Percentiles rank a stretch among this genome's conserved stretches.
phyloP scores from a whole-genome alignment of 2,888 invertebrate genomes.

The Dasypolia templi region DNA sequence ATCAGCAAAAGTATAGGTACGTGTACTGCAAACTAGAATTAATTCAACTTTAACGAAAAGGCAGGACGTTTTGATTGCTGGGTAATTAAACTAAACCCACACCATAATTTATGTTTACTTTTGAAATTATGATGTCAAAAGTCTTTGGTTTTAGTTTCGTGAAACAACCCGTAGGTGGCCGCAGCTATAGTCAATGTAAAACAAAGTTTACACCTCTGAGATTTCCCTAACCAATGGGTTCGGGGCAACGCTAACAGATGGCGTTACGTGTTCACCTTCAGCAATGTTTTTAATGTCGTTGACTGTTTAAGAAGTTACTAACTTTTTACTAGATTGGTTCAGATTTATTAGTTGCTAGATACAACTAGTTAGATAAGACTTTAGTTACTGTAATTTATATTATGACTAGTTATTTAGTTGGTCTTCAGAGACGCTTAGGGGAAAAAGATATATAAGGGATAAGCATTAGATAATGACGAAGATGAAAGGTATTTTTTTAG shows the following conservation, averaged over 20 bases:
- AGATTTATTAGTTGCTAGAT: too few relatives aligned
- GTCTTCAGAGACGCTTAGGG: too few relatives aligned
- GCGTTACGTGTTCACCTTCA: slow-evolving; percentile 37
- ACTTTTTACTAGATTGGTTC: neutral
- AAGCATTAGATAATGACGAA: too few relatives aligned
- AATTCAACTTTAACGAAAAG: neutral
- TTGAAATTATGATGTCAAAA: neutral
- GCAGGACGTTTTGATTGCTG: neutral
- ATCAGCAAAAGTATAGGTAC: neutral
- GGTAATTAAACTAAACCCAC: neutral
- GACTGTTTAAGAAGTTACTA: neutral
- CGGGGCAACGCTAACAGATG: slow-evolving; percentile 45
- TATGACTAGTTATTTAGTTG: too few relatives aligned
- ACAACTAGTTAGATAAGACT: too few relatives aligned
- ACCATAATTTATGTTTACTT: neutral
- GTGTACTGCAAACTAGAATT: neutral
- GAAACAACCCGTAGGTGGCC: slow-evolving; percentile 46
- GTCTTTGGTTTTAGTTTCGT: slow-evolving; percentile 25
- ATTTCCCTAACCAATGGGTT: slow-evolving; percentile 49
- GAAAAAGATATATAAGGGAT: too few relatives aligned
- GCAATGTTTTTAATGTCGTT: neutral
- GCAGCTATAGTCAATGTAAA: slow-evolving; percentile 22
- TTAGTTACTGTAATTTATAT: too few relatives aligned
- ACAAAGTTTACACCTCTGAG: slow-evolving; percentile 38
- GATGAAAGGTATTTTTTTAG: too few relatives aligned